Conservation (phyloP, 2,888 invertebrate species). For the Leucoma salicis region DNA sequence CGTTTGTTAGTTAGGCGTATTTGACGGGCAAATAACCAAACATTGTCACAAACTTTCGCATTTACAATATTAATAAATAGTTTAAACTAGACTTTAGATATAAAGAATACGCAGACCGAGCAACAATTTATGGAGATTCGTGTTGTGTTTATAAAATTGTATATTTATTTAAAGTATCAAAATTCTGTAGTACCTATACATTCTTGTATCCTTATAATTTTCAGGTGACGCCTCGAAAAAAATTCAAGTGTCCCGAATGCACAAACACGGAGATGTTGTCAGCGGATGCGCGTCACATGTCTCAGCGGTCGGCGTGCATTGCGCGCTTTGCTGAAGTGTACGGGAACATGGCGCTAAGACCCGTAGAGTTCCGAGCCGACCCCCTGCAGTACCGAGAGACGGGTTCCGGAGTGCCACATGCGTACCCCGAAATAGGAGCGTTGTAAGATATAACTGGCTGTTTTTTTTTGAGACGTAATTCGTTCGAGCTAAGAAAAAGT, state of each 20-base stretch:
- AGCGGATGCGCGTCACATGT: constrained; percentile 95
- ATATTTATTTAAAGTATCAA: too few species aligned
- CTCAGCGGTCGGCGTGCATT: constrained; percentile 94
- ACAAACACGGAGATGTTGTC: constrained; percentile 96
- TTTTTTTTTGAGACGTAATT: neutral
- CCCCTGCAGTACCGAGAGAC: constrained; percentile 95
- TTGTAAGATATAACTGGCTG: constrained; percentile 68
- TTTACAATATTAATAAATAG: too few species aligned
- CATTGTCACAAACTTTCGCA: too few species aligned
- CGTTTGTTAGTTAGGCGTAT: too few species aligned
- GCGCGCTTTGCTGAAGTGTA: constrained; percentile 90
- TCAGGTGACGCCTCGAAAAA: constrained; percentile 96
- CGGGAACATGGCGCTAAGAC: constrained; percentile 92
- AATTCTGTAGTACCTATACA: too few species aligned
- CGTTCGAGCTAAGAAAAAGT: neutral
- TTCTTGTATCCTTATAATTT: constrained; percentile 22
- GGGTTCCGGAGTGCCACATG: constrained; percentile 92
- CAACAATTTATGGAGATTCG: too few species aligned
- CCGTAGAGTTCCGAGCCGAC: constrained; percentile 97
- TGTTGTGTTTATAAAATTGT: too few species aligned
- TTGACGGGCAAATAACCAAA: too few species aligned
- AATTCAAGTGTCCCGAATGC: constrained; percentile 98
- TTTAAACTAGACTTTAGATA: too few species aligned
- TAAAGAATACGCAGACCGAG: too few species aligned
- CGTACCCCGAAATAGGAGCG: constrained; percentile 93